These are phyloP conservation scores for Muscidifurax raptorellus DNA, from an alignment of 1,140 invertebrate genomes.

Conservation along the genomic window DNA sequence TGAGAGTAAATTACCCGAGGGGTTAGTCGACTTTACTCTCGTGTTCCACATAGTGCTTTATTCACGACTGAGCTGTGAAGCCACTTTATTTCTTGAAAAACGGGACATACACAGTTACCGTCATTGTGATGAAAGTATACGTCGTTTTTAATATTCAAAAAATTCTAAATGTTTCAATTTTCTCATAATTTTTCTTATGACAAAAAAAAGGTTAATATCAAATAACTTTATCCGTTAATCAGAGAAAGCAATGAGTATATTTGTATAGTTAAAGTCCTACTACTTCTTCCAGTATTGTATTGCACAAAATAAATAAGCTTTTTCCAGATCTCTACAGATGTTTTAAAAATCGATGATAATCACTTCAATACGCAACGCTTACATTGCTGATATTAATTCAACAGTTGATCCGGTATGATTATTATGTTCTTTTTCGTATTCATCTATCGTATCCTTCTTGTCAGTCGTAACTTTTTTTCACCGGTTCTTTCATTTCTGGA, in stretches of 20 bases:
- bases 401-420: constrained; percentile 50
- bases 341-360: constrained; percentile 51
- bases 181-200: constrained; percentile 9
- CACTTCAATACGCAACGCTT: constrained; percentile 31
- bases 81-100: too few relatives aligned
- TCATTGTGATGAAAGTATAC: too few relatives aligned
- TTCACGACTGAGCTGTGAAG: too few relatives aligned
- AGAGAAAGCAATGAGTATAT: constrained; percentile 41
- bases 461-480: not conserved
- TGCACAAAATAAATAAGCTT: constrained; percentile 65
- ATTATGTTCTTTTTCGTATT: constrained; percentile 43
- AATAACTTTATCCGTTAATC: constrained; percentile 10
- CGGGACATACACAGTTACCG: too few relatives aligned
- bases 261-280: constrained; percentile 24
- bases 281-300: constrained; percentile 55
- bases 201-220: constrained; percentile 53
- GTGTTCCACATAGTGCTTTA: too few relatives aligned
- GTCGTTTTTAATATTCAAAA: too few relatives aligned
- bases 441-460: constrained; percentile 26
- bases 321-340: constrained; percentile 60
- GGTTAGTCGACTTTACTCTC: too few relatives aligned
- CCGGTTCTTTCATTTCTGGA: too few relatives aligned
- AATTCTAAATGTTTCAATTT: too few relatives aligned
- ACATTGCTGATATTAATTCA: constrained; percentile 52
- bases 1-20: too few relatives aligned